Evolutionary conservation across 2,113 vertebrate genomes (phyloP).

Genomic region (Camelus bactrianus): DNA sequence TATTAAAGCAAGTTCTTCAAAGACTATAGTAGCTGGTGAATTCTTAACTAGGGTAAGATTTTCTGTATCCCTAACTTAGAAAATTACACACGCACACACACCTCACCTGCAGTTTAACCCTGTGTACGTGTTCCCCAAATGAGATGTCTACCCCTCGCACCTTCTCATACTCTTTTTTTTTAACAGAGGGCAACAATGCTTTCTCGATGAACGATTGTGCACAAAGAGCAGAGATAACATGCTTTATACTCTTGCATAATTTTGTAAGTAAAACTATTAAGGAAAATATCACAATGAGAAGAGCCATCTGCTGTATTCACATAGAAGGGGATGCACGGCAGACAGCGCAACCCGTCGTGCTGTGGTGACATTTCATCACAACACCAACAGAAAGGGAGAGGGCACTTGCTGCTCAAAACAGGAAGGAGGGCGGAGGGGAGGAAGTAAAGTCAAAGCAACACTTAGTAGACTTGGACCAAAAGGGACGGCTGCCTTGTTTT

Average conservation of each 20-base stretch:
- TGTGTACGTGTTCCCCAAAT: not conserved
- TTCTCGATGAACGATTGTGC: not conserved
- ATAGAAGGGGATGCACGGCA: not conserved
- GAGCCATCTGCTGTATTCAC: not conserved
- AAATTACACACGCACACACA: not conserved
- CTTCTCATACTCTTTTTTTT: not conserved
- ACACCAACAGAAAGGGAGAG: not conserved
- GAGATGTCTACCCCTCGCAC: not conserved
- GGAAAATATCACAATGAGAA: constrained; percentile 14
- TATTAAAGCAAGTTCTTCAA: not conserved
- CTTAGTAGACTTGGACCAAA: not conserved
- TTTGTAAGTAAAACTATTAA: constrained; percentile 25
- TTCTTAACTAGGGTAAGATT: constrained; percentile 59
- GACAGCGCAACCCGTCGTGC: not conserved
- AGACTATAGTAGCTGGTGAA: constrained; percentile 3
- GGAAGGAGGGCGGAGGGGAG: fast-evolving
- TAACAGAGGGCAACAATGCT: not conserved
- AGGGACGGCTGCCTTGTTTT: not conserved
- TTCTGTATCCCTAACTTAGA: constrained; percentile 54
- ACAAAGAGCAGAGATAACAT: not conserved
- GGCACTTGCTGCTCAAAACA: not conserved
- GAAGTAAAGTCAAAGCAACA: not conserved
- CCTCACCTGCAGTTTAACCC: not conserved
- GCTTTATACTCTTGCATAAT: not conserved
- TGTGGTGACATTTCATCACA: not conserved